Evolutionary conservation across 2,888 invertebrate genomes (phyloP).

Genomic region (Argyra leucocephala): DNA sequence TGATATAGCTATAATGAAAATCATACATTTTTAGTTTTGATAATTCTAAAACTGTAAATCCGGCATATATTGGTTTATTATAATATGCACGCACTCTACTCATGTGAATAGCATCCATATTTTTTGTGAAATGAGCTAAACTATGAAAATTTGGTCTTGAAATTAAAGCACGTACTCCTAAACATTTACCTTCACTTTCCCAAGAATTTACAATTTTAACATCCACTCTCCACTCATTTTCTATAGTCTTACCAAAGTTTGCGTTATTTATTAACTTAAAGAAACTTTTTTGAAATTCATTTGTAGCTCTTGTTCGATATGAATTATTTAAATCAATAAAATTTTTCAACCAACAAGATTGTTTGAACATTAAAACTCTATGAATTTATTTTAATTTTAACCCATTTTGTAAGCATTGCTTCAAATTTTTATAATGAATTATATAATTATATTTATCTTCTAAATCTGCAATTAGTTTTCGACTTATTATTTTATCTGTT

Average conservation of each 20-base stretch:
- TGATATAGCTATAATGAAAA: slow-evolving; percentile 33
- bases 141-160: slow-evolving; percentile 32
- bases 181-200: slow-evolving; percentile 29
- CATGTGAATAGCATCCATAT: slow-evolving; percentile 36
- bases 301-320: slow-evolving; percentile 11
- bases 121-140: slow-evolving; percentile 30
- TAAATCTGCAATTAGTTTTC: slow-evolving; percentile 28
- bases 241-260: slow-evolving; percentile 16
- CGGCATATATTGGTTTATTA: slow-evolving; percentile 38
- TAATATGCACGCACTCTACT: slow-evolving; percentile 26
- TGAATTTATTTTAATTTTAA: slow-evolving; percentile 27
- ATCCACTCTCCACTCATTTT: slow-evolving; percentile 26
- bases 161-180: slow-evolving; percentile 28
- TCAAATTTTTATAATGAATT: slow-evolving; percentile 33
- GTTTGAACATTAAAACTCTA: slow-evolving; percentile 30
- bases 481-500: slow-evolving; percentile 21
- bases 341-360: slow-evolving; percentile 32
- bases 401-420: slow-evolving; percentile 19
- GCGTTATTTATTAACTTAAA: slow-evolving; percentile 11
- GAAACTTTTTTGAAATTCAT: slow-evolving; percentile 11
- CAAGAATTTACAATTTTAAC: slow-evolving; percentile 38
- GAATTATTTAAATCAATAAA: slow-evolving; percentile 19
- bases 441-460: slow-evolving; percentile 29
- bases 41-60: slow-evolving; percentile 37
- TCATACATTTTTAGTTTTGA: slow-evolving; percentile 35